phyloP scores from a whole-genome alignment of 2,113 vertebrate genomes.

The Empidonax alnorum region DNA sequence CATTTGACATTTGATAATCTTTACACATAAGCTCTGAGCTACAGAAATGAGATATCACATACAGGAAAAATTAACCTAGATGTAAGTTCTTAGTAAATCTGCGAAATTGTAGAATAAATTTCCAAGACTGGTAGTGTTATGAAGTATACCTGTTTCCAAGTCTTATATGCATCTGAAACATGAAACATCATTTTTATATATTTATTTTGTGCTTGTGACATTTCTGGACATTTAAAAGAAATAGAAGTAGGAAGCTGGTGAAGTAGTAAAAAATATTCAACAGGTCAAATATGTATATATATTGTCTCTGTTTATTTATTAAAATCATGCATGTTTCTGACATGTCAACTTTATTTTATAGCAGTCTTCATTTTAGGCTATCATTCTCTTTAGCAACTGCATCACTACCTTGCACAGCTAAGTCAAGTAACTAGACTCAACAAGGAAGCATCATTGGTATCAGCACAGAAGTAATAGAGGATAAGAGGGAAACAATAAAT shows the following conservation, averaged over 20 bases:
- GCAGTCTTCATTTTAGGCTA: neutral
- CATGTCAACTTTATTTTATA: neutral
- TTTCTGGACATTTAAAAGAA: neutral
- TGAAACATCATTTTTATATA: slow-evolving; percentile 27
- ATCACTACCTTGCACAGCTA: neutral
- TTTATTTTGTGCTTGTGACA: slow-evolving; percentile 32
- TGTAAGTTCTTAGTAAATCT: slow-evolving; percentile 51
- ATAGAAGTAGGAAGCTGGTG: neutral
- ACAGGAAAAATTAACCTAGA: slow-evolving; percentile 73
- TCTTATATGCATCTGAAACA: slow-evolving; percentile 3
- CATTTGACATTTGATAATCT: slow-evolving; percentile 84
- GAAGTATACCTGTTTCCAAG: slow-evolving; percentile 38
- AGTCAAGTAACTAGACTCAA: neutral
- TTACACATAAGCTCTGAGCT: slow-evolving; percentile 68
- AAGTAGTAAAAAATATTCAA: neutral
- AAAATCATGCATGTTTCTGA: neutral
- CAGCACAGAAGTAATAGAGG: neutral
- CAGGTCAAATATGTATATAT: neutral
- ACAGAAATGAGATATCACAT: slow-evolving; percentile 68
- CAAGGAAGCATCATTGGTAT: neutral
- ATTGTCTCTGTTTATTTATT: neutral
- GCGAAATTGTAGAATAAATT: slow-evolving; percentile 56
- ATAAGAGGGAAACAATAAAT: neutral
- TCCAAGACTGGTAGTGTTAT: slow-evolving; percentile 8
- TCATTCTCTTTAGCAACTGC: neutral